These are phyloP conservation scores for Melipona beecheii DNA, from an alignment of 2,888 invertebrate species.

Conservation along the genomic window DNA sequence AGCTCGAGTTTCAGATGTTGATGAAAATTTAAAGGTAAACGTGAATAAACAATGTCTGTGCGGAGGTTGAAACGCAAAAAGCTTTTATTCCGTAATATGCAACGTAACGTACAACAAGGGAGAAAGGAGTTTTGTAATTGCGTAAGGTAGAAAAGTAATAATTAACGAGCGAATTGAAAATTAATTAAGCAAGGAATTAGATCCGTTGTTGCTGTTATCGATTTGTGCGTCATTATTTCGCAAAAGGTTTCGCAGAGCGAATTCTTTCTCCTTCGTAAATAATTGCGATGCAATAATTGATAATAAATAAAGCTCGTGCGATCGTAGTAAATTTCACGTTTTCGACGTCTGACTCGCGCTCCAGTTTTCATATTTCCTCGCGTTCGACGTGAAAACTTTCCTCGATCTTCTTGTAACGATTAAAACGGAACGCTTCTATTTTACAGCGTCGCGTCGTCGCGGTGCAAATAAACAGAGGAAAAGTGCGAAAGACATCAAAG, in stretches of 20 bases:
- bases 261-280: neutral
- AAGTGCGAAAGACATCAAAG: neutral
- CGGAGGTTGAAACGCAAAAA: too few species aligned
- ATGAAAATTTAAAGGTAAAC: too few species aligned
- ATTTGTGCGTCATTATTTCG: neutral
- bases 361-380: neutral
- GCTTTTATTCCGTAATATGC: neutral
- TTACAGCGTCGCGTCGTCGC: constrained; percentile 17
- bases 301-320: neutral
- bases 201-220: neutral
- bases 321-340: neutral
- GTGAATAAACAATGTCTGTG: too few species aligned
- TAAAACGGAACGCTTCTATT: constrained; percentile 13
- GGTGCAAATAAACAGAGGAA: constrained; percentile 4
- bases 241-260: neutral
- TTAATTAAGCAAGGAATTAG: neutral
- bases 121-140: neutral
- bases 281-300: too few species aligned
- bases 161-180: constrained; percentile 1
- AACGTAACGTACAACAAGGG: neutral
- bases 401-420: constrained; percentile 14
- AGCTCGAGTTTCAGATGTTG: too few species aligned
- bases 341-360: neutral
- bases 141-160: neutral
- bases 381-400: neutral